phyloP scores from a whole-genome alignment of 2,888 invertebrate species.

The Craniophora ligustri region DNA sequence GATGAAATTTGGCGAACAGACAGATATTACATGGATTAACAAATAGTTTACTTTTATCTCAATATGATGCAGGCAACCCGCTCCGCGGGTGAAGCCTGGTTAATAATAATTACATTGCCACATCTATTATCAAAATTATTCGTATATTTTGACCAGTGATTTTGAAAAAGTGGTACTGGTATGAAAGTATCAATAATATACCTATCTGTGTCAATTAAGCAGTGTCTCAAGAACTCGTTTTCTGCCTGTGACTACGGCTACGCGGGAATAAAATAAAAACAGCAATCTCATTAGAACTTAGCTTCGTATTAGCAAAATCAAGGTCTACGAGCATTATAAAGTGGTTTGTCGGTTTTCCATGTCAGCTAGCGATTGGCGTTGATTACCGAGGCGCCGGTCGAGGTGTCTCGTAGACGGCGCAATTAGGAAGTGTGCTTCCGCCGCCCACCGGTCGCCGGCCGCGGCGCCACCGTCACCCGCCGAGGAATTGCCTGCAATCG shows the following conservation, averaged over 20 bases:
- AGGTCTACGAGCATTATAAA: constrained; percentile 56
- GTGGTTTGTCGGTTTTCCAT: constrained; percentile 64
- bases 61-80: too few relatives aligned
- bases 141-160: not conserved
- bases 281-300: constrained; percentile 38
- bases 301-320: constrained; percentile 51
- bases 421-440: constrained; percentile 88
- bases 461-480: constrained; percentile 83
- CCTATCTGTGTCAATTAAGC: not conserved
- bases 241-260: not conserved
- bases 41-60: too few relatives aligned
- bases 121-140: too few relatives aligned
- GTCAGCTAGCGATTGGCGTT: constrained; percentile 77
- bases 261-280: constrained; percentile 12
- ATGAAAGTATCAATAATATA: too few relatives aligned
- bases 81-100: too few relatives aligned
- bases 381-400: constrained; percentile 86
- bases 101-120: too few relatives aligned
- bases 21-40: too few relatives aligned
- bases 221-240: not conserved
- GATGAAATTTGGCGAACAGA: too few relatives aligned
- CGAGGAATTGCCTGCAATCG: constrained; percentile 82
- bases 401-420: constrained; percentile 83
- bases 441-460: constrained; percentile 81
- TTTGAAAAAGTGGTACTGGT: not conserved